phyloP scores from a whole-genome alignment of 2,797 vertebrate species.

The Phaenicophaeus curvirostris region DNA sequence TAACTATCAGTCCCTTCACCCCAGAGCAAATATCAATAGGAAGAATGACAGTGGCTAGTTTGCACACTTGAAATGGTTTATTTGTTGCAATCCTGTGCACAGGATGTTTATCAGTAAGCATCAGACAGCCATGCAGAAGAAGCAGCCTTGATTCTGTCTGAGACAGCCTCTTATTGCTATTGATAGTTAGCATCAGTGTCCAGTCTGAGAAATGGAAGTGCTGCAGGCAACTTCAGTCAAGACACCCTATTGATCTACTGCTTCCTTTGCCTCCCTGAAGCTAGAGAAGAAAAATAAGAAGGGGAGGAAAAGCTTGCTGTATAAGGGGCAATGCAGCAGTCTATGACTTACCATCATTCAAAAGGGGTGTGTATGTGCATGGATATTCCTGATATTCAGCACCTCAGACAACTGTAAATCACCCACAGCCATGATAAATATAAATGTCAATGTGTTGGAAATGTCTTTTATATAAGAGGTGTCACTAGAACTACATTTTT shows the following conservation, averaged over 20 bases:
- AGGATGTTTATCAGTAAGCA: constrained; percentile 85
- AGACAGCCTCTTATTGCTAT: constrained; percentile 85
- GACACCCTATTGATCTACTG: constrained; percentile 82
- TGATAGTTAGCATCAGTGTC: constrained; percentile 87
- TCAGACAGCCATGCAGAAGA: constrained; percentile 79
- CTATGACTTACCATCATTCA: constrained; percentile 48
- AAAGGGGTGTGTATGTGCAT: constrained; percentile 55
- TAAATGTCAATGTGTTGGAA: constrained; percentile 28
- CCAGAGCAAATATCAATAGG: neutral
- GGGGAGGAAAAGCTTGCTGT: constrained; percentile 43
- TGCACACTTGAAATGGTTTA: constrained; percentile 83
- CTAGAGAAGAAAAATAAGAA: constrained; percentile 67
- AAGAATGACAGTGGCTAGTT: constrained; percentile 51
- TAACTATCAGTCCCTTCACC: neutral
- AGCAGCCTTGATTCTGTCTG: constrained; percentile 80
- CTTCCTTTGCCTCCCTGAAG: constrained; percentile 75
- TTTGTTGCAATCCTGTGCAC: constrained; percentile 76
- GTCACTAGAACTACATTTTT: constrained; percentile 41
- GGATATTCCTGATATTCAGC: constrained; percentile 56
- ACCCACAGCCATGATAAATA: constrained; percentile 23
- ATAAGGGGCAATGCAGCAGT: constrained; percentile 17
- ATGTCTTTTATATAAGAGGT: constrained; percentile 47
- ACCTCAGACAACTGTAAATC: constrained; percentile 56
- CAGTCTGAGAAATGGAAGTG: constrained; percentile 85
- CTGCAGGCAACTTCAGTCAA: constrained; percentile 80